Evolutionary conservation across 2,113 vertebrate species (phyloP), one percentile per base, ranked within the genome.

Genomic region (Oncorhynchus clarkii): DNA sequence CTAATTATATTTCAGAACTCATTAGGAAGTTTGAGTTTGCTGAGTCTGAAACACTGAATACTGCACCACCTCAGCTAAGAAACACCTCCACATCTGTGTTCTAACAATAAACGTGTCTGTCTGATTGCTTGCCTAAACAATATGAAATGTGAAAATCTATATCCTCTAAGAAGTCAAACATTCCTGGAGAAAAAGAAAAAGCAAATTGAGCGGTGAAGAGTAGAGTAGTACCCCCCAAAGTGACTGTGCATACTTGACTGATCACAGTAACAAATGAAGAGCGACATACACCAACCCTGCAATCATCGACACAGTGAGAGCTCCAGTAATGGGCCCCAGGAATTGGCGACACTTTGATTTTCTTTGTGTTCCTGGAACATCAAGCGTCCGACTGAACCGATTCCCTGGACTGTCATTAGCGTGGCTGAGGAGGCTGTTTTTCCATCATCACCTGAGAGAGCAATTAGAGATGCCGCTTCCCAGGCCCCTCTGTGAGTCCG

Each of bases 381-480:
- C 66, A 73, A 49, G 71, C 24, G 71, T 68, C 70, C 2, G 39
- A 73, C 16, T 54, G 51, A 45, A 45, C 39, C 2, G 54, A 69
- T 45, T 69, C 71, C 65, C 66, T 12, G 65, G 24, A 54, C 54
- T 12, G 29, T 69, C 49, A 60, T 68, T 49, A 73, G 45, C 26
- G 29, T 78, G 20, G 22, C 3, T 22, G 49, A 73, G 48, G 18
- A 75, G 65, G 74, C 26, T 39, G 66, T 73, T 73, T 73, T 73
- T 45, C 31, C 22, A 51, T 9, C 60, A 6, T 45, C 22, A 5
- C 69, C 26, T 48, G 70, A 71, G 49, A 70, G 73, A 65, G 67
- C 72, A 79, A 79, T 79, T 74, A 74, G 24, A 31, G 45, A 20
- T 16, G 48, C 67, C 22, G 60, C 66, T 29, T 57, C 65, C 29